Evolutionary conservation across 2,888 invertebrate genomes (phyloP), one percentile per base, ranked within the genome.

Genomic region (Podabrus alpinus): DNA sequence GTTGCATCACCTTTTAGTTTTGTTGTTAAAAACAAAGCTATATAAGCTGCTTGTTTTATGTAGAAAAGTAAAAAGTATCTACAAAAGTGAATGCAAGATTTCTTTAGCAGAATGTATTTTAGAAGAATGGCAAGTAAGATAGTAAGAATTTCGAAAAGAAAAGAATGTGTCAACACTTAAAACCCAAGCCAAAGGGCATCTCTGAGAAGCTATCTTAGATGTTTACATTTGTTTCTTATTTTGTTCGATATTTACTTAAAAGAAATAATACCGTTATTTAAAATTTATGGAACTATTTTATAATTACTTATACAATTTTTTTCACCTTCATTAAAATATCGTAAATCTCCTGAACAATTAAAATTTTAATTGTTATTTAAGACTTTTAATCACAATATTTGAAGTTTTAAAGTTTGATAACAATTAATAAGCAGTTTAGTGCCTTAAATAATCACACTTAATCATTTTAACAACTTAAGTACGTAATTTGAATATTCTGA

Each of bases 191-290:
- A 73, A 73, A 73, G 69, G 73, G 69, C 73, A 73, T 73, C 13
- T 19, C 68, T 66, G 66, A 73, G 66, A 62, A 73, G 73, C 69
- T 69, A 73, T 73, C 69, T 73, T 66, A 69, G 72, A 72, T 72
- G 72, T 72, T 72, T 72, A 72, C 72, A 68, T 68, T 72, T 72
- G 72, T 72, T 72, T 68, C 68, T 72, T 72, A 59, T 72, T 72
- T 72, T 68, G 67, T 72, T 72, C 72, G 72, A 72, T 72, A 72
- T 68, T 72, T 72, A 66, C 67, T 72, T 66, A 66, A 59, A 29
- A 72, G 59, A 72, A 72, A 67, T 61, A 66, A 25, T 59, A 25
- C 66, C 19, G 15, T 45, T 10, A 15, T 72, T 72, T 72, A 72
- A 72, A 67, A 72, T 72, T 67, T 66, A 72, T 72, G 60, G 67